phyloP scores from a whole-genome alignment of 2,888 invertebrate species.

The Schizaphis graminum region DNA sequence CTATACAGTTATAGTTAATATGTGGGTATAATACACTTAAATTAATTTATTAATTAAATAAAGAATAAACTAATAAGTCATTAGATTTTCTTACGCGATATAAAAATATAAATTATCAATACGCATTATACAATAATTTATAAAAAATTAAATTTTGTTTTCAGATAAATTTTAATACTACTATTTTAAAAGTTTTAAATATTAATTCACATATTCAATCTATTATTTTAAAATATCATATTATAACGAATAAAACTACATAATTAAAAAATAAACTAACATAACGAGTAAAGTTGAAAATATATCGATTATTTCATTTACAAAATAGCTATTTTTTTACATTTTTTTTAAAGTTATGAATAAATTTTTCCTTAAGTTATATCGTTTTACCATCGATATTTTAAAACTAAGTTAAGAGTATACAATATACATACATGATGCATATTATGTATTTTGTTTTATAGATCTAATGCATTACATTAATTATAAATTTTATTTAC shows the following conservation, averaged over 20 bases:
- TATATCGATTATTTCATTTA: neutral
- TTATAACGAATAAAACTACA: neutral
- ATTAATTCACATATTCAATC: neutral
- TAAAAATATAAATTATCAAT: neutral
- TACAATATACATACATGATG: neutral
- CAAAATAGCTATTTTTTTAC: neutral
- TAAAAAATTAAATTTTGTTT: neutral
- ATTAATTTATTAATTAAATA: neutral
- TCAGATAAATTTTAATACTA: neutral
- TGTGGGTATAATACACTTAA: neutral
- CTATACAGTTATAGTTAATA: neutral
- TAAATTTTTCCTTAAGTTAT: neutral
- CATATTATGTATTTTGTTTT: neutral
- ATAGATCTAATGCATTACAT: neutral
- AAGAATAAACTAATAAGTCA: neutral
- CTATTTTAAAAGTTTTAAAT: too few species aligned
- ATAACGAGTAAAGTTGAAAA: neutral
- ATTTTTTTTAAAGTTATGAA: neutral
- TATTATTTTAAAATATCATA: neutral
- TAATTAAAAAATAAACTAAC: neutral
- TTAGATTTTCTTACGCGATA: neutral
- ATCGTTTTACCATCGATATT: neutral
- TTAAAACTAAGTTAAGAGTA: neutral
- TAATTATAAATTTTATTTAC: neutral
- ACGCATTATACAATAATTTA: neutral